Evolutionary conservation across 30 jellyfish, hydroid and myxozoan genomes (phyloP).

Genomic region (Aurelia aurita): DNA sequence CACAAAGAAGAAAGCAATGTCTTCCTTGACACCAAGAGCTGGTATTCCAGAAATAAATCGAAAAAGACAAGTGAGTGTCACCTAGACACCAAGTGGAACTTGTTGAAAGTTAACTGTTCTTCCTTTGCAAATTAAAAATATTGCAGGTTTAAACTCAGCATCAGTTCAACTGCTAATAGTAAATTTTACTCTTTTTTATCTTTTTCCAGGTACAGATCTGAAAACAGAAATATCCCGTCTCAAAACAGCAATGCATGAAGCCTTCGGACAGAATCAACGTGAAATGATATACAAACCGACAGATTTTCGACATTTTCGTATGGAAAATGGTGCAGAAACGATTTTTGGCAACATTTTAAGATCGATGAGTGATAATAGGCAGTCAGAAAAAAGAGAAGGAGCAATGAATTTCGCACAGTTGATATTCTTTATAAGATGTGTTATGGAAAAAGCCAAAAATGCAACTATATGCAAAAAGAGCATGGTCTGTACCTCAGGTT

Average conservation of each 20-base stretch:
- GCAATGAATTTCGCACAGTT: slow-evolving; percentile 6
- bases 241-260: not conserved
- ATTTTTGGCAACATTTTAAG: slow-evolving; percentile 5
- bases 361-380: not conserved
- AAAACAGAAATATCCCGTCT: not conserved
- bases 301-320: slow-evolving; percentile 1
- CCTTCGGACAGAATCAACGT: not conserved
- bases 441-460: slow-evolving; percentile 14
- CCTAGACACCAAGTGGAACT: too few relatives aligned
- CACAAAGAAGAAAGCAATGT: too few relatives aligned
- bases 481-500: not conserved
- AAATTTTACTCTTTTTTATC: not conserved
- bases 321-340: slow-evolving; percentile 14
- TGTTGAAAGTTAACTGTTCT: too few relatives aligned
- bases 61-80: too few relatives aligned
- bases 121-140: too few relatives aligned
- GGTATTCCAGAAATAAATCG: too few relatives aligned
- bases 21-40: too few relatives aligned
- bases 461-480: slow-evolving; percentile 18
- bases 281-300: slow-evolving; percentile 1
- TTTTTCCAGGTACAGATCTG: slow-evolving; percentile 14
- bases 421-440: slow-evolving; percentile 9
- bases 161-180: not conserved
- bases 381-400: not conserved
- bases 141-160: too few relatives aligned